Conservation (phyloP, 2,888 invertebrate species). For the Thelaira solivaga region DNA sequence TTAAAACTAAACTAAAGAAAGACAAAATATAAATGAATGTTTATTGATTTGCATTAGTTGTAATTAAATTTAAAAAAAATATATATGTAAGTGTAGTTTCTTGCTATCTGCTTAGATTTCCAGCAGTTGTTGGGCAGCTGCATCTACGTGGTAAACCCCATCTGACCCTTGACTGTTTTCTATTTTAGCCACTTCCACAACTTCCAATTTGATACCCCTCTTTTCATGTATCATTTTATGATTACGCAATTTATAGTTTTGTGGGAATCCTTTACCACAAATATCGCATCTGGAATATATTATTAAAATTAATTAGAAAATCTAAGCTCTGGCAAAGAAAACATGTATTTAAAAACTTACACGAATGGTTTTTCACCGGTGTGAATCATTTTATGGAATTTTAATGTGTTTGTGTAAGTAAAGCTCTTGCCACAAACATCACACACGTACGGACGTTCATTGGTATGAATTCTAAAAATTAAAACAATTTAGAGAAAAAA, state of each 20-base stretch:
- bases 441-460: constrained; percentile 74
- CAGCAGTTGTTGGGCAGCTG: constrained; percentile 65
- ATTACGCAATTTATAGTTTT: constrained; percentile 72
- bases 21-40: constrained; percentile 13
- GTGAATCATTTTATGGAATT: constrained; percentile 75
- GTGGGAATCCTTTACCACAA: constrained; percentile 73
- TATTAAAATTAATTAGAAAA: background rate
- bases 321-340: background rate
- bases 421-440: constrained; percentile 75
- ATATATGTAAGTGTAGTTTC: background rate
- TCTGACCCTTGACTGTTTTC: constrained; percentile 38
- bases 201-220: constrained; percentile 63
- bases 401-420: constrained; percentile 74
- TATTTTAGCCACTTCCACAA: constrained; percentile 43
- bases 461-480: constrained; percentile 71
- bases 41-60: constrained; percentile 13
- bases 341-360: constrained; percentile 68
- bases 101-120: constrained; percentile 31
- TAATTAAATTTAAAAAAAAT: constrained; percentile 15
- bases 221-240: constrained; percentile 70
- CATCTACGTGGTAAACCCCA: constrained; percentile 62
- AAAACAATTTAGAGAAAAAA: background rate
- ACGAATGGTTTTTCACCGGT: constrained; percentile 75
- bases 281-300: constrained; percentile 68
- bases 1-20: constrained; percentile 49